Evolutionary conservation across 2,888 invertebrate genomes (phyloP).

Genomic region (Diplazon laetatorius): DNA sequence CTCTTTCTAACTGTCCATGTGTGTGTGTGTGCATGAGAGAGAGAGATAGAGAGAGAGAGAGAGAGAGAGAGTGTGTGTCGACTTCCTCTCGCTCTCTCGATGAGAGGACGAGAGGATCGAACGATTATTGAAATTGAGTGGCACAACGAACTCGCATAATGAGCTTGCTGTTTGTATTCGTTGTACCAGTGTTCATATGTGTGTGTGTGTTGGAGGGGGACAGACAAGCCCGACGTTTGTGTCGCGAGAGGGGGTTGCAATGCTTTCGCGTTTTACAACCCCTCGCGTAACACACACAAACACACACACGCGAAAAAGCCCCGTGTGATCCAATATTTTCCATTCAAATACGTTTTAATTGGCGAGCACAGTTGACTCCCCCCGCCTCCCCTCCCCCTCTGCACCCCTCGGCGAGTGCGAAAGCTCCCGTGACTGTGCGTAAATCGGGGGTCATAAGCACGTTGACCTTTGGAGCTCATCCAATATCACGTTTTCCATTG

Average conservation of each 20-base stretch:
- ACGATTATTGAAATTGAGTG: slow-evolving; percentile 78
- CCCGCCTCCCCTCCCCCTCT: no score
- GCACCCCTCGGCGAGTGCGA: no score
- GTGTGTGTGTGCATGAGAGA: no score
- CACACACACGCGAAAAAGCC: slow-evolving; percentile 63
- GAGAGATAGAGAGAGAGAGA: no score
- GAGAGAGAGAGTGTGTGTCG: no score
- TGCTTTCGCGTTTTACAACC: no score
- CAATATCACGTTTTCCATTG: slow-evolving; percentile 59
- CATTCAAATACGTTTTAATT: slow-evolving; percentile 78
- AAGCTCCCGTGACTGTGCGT: slow-evolving; percentile 48
- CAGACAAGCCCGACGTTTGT: slow-evolving; percentile 38
- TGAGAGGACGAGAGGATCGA: slow-evolving; percentile 65
- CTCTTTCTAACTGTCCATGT: no score
- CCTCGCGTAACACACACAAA: no score
- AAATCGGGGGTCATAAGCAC: slow-evolving; percentile 63
- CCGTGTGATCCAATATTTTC: slow-evolving; percentile 75
- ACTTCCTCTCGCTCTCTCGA: not conserved
- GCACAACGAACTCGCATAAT: slow-evolving; percentile 80
- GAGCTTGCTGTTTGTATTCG: slow-evolving; percentile 70
- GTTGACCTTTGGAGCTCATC: slow-evolving; percentile 78
- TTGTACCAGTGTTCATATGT: slow-evolving; percentile 2
- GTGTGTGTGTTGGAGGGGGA: no score
- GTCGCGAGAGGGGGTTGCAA: slow-evolving; percentile 59
- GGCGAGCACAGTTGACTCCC: slow-evolving; percentile 54